phyloP scores from a whole-genome alignment of 2,113 vertebrate species.

The Brachionichthys hirsutus region DNA sequence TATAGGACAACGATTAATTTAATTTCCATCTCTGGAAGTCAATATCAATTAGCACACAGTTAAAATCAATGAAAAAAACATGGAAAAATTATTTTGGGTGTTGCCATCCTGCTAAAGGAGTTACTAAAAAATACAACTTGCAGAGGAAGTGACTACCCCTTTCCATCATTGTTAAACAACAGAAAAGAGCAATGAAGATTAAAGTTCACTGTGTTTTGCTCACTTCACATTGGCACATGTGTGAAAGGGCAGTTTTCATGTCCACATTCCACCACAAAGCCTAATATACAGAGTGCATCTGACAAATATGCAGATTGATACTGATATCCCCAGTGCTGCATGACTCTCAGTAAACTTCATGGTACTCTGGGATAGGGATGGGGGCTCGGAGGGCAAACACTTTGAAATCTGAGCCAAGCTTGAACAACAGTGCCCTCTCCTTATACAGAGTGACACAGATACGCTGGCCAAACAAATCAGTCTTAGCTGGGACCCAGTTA shows the following conservation, averaged over 20 bases:
- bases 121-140: too few relatives aligned
- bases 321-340: slow-evolving; percentile 48
- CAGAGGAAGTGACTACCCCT: too few relatives aligned
- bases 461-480: slow-evolving; percentile 60
- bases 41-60: too few relatives aligned
- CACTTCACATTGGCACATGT: slow-evolving; percentile 28
- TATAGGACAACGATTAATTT: too few relatives aligned
- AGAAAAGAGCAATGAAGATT: too few relatives aligned
- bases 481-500: slow-evolving; percentile 26
- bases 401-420: slow-evolving; percentile 67
- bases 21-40: too few relatives aligned
- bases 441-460: slow-evolving; percentile 59
- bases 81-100: too few relatives aligned
- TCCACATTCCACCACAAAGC: slow-evolving; percentile 41
- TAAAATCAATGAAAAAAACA: too few relatives aligned
- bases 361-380: slow-evolving; percentile 33
- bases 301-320: slow-evolving; percentile 58
- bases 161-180: too few relatives aligned
- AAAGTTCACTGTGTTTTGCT: neutral
- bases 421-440: slow-evolving; percentile 66
- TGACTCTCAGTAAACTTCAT: slow-evolving; percentile 50
- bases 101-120: too few relatives aligned
- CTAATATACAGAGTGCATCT: slow-evolving; percentile 45
- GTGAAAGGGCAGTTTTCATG: slow-evolving; percentile 37
- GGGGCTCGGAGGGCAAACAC: slow-evolving; percentile 28